A percentile compares a stretch with the other conserved stretches of the same genome.
phyloP scores from a whole-genome alignment of 2,888 invertebrate species.

The Ceratothoa steindachneri region DNA sequence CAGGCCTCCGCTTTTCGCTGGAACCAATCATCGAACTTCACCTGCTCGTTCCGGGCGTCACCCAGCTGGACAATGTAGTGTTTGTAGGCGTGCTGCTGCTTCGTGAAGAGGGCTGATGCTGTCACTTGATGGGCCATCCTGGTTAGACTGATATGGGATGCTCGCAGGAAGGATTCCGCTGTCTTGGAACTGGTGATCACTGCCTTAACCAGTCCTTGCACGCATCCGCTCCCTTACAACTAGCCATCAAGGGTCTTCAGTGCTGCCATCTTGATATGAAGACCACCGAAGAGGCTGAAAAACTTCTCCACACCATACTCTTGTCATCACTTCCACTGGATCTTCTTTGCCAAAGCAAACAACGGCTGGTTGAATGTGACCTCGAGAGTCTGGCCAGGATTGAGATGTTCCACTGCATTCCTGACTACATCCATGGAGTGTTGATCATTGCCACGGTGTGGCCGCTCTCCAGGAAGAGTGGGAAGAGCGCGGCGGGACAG shows the following conservation, averaged over 20 bases:
- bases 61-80: too few relatives aligned
- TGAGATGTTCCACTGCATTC: constrained; percentile 9
- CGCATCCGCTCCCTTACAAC: constrained; percentile 16
- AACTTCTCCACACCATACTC: constrained; percentile 18
- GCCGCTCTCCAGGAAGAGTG: constrained; percentile 9
- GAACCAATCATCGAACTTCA: too few relatives aligned
- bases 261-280: constrained; percentile 10
- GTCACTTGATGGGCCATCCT: constrained; percentile 20
- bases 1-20: too few relatives aligned
- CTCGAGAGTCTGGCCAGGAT: too few relatives aligned
- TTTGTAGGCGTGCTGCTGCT: constrained; percentile 17
- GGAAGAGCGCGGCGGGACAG: background rate
- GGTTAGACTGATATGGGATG: constrained; percentile 6
- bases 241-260: constrained; percentile 13
- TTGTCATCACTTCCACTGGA: too few relatives aligned
- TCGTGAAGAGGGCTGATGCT: constrained; percentile 12
- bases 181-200: constrained; percentile 14
- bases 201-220: constrained; percentile 1
- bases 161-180: constrained; percentile 14
- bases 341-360: too few relatives aligned
- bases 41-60: background rate
- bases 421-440: constrained; percentile 13
- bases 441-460: constrained; percentile 13
- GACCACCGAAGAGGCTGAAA: constrained; percentile 18
- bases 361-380: too few relatives aligned